These are phyloP conservation scores for Campoletis raptor DNA, from an alignment of 2,888 invertebrate species.

Conservation along the genomic window DNA sequence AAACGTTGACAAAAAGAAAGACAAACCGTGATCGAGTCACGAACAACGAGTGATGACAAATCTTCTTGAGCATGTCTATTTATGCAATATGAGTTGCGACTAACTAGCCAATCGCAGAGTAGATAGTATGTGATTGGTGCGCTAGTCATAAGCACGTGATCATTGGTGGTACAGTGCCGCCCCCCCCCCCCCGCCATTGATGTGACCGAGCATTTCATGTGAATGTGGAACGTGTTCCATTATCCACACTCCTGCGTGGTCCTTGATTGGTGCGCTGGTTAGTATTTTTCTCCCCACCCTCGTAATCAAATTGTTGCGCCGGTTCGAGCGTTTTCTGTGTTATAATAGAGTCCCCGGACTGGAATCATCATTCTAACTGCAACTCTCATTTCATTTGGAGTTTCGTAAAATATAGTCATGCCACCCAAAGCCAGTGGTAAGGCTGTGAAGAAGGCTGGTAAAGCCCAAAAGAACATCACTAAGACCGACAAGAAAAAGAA, in stretches of 20 bases:
- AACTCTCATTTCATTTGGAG: not conserved
- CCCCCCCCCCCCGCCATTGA: too few species aligned
- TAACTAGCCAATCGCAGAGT: not conserved
- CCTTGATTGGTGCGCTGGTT: not conserved
- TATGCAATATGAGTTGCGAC: not conserved
- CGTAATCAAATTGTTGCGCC: not conserved
- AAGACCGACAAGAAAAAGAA: not conserved
- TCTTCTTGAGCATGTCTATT: not conserved
- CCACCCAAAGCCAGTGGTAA: not conserved
- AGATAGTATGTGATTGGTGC: not conserved
- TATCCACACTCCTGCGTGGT: not conserved
- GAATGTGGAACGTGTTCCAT: too few species aligned
- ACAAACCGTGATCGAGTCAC: not conserved
- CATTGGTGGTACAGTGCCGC: too few species aligned
- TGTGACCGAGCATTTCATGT: too few species aligned
- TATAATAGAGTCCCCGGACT: not conserved
- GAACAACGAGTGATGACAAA: not conserved
- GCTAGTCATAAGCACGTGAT: not conserved
- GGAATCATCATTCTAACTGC: not conserved
- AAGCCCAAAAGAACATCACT: not conserved
- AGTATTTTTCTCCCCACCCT: not conserved
- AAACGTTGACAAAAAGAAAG: not conserved
- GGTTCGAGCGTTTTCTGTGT: not conserved
- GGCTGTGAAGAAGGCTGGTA: not conserved
- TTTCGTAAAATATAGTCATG: not conserved